Percentiles rank a stretch among this genome's conserved stretches.
These are phyloP conservation scores for Eupeodes luniger DNA, from an alignment of 2,888 invertebrate species.

Conservation along the genomic window DNA sequence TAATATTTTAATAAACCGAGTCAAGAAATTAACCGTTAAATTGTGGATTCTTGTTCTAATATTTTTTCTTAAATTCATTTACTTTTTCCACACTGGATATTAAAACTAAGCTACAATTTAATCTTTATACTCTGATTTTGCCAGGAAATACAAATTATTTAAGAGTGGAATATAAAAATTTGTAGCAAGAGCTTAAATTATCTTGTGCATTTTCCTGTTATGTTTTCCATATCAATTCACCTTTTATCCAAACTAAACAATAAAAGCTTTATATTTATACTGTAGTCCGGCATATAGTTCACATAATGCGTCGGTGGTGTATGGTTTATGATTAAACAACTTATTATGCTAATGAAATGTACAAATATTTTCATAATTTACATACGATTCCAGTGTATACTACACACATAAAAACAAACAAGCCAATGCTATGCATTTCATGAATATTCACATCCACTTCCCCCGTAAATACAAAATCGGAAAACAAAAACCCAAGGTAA, in stretches of 20 bases:
- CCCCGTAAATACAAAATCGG: not conserved
- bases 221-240: not conserved
- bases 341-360: conserved; percentile 65
- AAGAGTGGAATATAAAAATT: too few relatives aligned
- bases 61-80: too few relatives aligned
- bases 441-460: conserved; percentile 30
- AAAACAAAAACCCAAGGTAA: conserved; percentile 8
- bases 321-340: conserved; percentile 47
- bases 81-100: too few relatives aligned
- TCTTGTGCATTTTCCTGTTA: not conserved
- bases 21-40: too few relatives aligned
- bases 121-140: too few relatives aligned
- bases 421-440: conserved; percentile 23
- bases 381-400: conserved; percentile 22
- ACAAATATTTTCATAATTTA: conserved; percentile 62
- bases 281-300: not conserved
- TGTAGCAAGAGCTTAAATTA: not conserved
- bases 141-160: too few relatives aligned
- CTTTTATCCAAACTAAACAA: conserved; percentile 25
- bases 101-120: too few relatives aligned
- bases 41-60: too few relatives aligned
- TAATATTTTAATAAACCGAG: too few relatives aligned
- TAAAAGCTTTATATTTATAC: not conserved
- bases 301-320: conserved; percentile 2
- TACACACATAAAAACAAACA: conserved; percentile 35